These are phyloP conservation scores for Megalops atlanticus DNA, from an alignment of 2,113 vertebrate genomes.

Conservation along the genomic window DNA sequence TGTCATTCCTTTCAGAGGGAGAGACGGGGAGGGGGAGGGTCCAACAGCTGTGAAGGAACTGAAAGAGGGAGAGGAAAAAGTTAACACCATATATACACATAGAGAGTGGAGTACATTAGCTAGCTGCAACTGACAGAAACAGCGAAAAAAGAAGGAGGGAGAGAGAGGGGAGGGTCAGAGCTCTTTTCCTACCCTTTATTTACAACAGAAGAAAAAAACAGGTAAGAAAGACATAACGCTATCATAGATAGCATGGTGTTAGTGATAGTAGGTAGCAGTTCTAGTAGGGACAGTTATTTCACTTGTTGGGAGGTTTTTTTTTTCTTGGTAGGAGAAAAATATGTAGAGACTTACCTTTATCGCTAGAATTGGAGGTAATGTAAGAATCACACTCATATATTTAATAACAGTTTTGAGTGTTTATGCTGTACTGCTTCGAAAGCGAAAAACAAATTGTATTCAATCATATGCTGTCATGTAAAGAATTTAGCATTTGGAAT, in stretches of 20 bases:
- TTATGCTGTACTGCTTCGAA: too few relatives aligned
- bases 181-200: not conserved
- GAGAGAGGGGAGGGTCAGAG: constrained; percentile 30
- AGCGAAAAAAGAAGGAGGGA: constrained; percentile 38
- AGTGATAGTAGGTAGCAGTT: not conserved
- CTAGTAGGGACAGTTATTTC: not conserved
- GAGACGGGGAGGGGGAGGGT: constrained; percentile 66
- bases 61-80: constrained; percentile 49
- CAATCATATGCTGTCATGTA: too few relatives aligned
- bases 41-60: constrained; percentile 57
- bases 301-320: not conserved
- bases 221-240: constrained; percentile 16
- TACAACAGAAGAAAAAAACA: constrained; percentile 6
- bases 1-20: constrained; percentile 73
- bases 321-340: too few relatives aligned
- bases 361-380: too few relatives aligned
- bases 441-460: too few relatives aligned
- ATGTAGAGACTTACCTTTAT: too few relatives aligned
- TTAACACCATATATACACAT: constrained; percentile 51
- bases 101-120: constrained; percentile 40
- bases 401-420: too few relatives aligned
- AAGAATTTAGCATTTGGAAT: too few relatives aligned
- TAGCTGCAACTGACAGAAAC: constrained; percentile 32
- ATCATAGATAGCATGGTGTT: not conserved
- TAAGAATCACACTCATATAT: too few relatives aligned